phyloP scores from a whole-genome alignment of 1,140 invertebrate genomes.

The Orchestia grillus region DNA sequence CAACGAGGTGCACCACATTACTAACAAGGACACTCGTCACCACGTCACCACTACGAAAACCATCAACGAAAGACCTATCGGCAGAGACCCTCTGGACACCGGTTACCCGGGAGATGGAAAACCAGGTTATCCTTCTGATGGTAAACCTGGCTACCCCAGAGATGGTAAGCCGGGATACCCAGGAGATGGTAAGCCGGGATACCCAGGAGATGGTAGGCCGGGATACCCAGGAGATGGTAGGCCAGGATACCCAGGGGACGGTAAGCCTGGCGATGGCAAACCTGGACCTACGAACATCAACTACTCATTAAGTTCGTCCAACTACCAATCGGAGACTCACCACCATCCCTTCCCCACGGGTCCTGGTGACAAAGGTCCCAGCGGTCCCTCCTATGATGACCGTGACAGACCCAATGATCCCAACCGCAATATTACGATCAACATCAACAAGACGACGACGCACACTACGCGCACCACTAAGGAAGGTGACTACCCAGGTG shows the following conservation, averaged over 20 bases:
- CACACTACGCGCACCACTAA: slow-evolving; percentile 59
- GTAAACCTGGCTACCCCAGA: not conserved
- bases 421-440: slow-evolving; percentile 62
- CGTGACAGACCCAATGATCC: slow-evolving; percentile 61
- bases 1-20: slow-evolving; percentile 17
- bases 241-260: slow-evolving; percentile 6
- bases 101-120: slow-evolving; percentile 3
- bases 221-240: not conserved
- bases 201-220: slow-evolving; percentile 11
- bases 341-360: slow-evolving; percentile 46
- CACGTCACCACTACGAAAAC: not conserved
- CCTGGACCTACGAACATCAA: not conserved
- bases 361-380: slow-evolving; percentile 57
- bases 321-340: slow-evolving; percentile 57
- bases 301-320: not conserved
- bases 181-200: not conserved
- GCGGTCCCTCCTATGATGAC: slow-evolving; percentile 65
- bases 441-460: slow-evolving; percentile 65
- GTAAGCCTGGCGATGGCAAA: slow-evolving; percentile 35
- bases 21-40: slow-evolving; percentile 13
- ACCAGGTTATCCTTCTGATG: not conserved
- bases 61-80: slow-evolving; percentile 4
- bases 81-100: not conserved
- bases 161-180: not conserved
- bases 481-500: slow-evolving; percentile 60